phyloP scores from a whole-genome alignment of 2,113 vertebrate genomes.

The Panthera tigris region DNA sequence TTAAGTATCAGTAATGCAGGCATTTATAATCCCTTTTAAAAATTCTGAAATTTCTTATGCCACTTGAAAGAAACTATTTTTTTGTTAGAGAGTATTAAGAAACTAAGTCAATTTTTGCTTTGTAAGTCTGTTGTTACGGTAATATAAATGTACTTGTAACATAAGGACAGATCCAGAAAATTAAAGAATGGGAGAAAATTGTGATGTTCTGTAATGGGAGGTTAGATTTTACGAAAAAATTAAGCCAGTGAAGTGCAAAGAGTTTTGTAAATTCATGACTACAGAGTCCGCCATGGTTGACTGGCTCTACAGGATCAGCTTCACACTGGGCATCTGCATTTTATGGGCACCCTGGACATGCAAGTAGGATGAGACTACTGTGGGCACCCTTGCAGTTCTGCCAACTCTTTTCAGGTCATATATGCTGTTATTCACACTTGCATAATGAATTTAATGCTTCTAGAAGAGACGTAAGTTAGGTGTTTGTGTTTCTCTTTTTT shows the following conservation, averaged over 20 bases:
- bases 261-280: background rate
- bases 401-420: background rate
- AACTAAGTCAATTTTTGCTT: slow-evolving; percentile 18
- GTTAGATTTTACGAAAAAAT: slow-evolving; percentile 1
- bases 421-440: background rate
- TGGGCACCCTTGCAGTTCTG: background rate
- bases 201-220: background rate
- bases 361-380: background rate
- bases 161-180: slow-evolving; percentile 16
- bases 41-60: background rate
- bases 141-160: slow-evolving; percentile 7
- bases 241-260: background rate
- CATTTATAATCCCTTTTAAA: background rate
- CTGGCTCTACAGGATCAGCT: background rate
- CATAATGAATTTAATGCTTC: background rate
- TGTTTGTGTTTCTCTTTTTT: background rate
- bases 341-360: background rate
- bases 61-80: background rate
- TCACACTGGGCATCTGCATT: background rate
- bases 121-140: background rate
- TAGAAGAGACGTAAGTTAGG: background rate
- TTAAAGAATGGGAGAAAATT: background rate
- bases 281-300: background rate
- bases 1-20: background rate
- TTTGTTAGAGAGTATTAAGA: slow-evolving; percentile 45